A percentile compares a stretch with the other conserved stretches of the same genome.
Evolutionary conservation across 2,797 vertebrate genomes (phyloP).

Genomic region (Numenius phaeopus): DNA sequence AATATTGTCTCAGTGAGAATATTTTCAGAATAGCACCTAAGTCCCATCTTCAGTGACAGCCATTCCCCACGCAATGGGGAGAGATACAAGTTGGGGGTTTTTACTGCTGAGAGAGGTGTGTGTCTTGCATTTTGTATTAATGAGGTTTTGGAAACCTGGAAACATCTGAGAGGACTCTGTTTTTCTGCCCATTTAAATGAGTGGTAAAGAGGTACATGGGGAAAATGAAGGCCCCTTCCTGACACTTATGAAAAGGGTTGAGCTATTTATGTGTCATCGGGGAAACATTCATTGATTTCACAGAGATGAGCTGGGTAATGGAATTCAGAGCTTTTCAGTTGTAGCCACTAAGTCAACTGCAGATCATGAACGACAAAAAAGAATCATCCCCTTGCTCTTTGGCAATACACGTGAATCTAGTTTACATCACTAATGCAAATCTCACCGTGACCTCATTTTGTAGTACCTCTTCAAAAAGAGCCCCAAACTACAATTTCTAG

Average conservation of each 20-base stretch:
- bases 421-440: neutral
- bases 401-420: neutral
- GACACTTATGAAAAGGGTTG: conserved; percentile 4
- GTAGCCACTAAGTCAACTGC: neutral
- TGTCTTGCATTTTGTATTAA: neutral
- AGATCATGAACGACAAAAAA: neutral
- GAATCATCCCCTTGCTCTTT: neutral
- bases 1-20: neutral
- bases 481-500: neutral
- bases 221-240: neutral
- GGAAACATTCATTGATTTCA: conserved; percentile 19
- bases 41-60: neutral
- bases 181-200: neutral
- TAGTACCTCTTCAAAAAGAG: neutral
- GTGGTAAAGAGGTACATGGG: neutral
- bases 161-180: neutral
- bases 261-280: neutral
- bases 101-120: neutral
- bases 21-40: neutral
- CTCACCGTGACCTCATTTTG: neutral
- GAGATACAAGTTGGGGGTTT: fast-evolving
- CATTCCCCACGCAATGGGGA: neutral
- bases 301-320: neutral
- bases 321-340: neutral
- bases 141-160: neutral